Conservation (phyloP, 2,888 invertebrate species). For the Helobdella robusta region DNA sequence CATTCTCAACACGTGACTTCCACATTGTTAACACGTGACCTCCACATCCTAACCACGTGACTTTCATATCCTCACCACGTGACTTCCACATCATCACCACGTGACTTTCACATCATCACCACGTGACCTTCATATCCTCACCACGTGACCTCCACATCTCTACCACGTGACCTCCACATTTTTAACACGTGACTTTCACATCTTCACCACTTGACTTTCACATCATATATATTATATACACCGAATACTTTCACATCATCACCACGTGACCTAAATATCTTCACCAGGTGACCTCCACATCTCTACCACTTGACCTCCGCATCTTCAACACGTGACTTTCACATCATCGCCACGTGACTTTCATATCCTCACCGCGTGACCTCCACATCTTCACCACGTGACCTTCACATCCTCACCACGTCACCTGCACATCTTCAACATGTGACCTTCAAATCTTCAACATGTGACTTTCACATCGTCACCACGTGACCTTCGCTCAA, state of each 20-base stretch:
- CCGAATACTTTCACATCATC: too few species aligned
- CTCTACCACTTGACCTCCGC: neutral
- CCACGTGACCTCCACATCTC: neutral
- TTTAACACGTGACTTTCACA: too few species aligned
- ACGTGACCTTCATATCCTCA: neutral
- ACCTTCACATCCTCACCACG: constrained; percentile 1
- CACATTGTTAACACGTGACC: neutral
- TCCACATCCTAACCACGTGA: neutral
- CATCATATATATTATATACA: too few species aligned
- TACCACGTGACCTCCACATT: neutral
- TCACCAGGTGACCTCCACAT: neutral
- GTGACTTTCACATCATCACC: neutral
- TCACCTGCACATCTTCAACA: neutral
- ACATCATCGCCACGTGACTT: neutral
- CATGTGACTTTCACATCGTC: too few species aligned
- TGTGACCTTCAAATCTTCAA: neutral
- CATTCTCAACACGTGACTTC: neutral
- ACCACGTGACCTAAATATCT: neutral
- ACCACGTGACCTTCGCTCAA: too few species aligned
- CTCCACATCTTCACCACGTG: neutral
- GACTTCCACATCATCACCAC: neutral
- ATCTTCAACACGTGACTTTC: neutral
- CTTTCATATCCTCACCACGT: neutral
- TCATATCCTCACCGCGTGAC: neutral
- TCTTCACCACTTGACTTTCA: too few species aligned